These are phyloP conservation scores for Diplazon laetatorius DNA, from an alignment of 2,888 invertebrate species.

Conservation along the genomic window DNA sequence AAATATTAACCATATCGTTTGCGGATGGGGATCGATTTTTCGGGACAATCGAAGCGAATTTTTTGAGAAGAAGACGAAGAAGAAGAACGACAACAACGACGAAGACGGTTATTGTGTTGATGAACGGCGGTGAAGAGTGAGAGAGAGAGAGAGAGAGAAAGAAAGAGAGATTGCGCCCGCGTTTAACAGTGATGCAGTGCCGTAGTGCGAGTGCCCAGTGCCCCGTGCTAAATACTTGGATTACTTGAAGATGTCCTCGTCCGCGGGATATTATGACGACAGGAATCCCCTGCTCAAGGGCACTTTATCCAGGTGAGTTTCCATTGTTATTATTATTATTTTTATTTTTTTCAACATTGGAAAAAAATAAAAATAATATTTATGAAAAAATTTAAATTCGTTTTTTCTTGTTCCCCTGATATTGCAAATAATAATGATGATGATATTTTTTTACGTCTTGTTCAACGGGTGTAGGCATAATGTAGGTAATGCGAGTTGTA, in stretches of 20 bases:
- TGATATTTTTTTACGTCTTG: too few species aligned
- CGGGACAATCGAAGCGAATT: too few species aligned
- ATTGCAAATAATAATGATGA: too few species aligned
- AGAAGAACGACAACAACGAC: constrained; percentile 27
- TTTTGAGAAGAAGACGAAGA: too few species aligned
- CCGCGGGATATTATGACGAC: constrained; percentile 84
- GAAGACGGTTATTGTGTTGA: too few species aligned
- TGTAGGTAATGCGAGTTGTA: too few species aligned
- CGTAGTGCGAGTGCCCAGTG: constrained; percentile 79
- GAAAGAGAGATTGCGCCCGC: constrained; percentile 76
- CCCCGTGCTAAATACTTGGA: constrained; percentile 80
- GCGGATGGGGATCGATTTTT: too few species aligned
- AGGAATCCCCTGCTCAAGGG: constrained; percentile 86
- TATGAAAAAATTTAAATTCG: too few species aligned
- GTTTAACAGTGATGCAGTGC: constrained; percentile 81
- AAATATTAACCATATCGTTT: too few species aligned
- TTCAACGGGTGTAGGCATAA: too few species aligned
- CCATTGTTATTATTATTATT: background rate
- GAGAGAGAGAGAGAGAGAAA: constrained; percentile 52
- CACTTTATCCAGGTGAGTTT: constrained; percentile 84
- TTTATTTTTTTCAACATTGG: background rate
- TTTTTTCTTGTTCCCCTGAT: too few species aligned
- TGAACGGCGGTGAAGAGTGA: constrained; percentile 63
- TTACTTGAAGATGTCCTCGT: constrained; percentile 81
- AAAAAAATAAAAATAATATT: background rate